Conservation (phyloP, 2,797 vertebrate genomes). For the Lithobates pipiens region DNA sequence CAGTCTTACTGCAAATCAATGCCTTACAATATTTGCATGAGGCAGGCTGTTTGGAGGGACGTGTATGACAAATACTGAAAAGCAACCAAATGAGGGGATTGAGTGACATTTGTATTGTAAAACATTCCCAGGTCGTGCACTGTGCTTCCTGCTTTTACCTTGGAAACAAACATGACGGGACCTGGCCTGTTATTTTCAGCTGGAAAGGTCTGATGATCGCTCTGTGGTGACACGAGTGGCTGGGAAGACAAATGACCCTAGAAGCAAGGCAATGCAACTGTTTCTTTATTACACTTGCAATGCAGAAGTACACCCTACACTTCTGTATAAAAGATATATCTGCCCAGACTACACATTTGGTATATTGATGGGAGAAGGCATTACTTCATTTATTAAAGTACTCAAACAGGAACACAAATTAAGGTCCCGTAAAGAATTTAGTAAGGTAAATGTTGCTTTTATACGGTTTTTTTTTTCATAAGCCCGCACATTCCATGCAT, state of each 20-base stretch:
- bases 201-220: slow-evolving; percentile 10
- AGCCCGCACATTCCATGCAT: too few species aligned
- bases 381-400: neutral
- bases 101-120: slow-evolving; percentile 56
- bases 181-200: slow-evolving; percentile 11
- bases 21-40: slow-evolving; percentile 56
- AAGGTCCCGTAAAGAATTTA: neutral
- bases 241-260: slow-evolving; percentile 37
- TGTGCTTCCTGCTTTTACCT: slow-evolving; percentile 14
- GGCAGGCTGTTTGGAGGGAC: slow-evolving; percentile 24
- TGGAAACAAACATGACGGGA: slow-evolving; percentile 33
- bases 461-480: too few species aligned
- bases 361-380: neutral
- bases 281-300: neutral
- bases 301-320: neutral
- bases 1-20: slow-evolving; percentile 61
- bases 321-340: neutral
- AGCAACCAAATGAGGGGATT: slow-evolving; percentile 44
- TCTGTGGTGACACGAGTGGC: slow-evolving; percentile 17
- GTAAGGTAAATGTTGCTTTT: too few species aligned
- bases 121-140: slow-evolving; percentile 46
- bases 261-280: neutral
- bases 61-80: slow-evolving; percentile 38
- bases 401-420: neutral
- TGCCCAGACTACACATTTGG: neutral